A percentile compares a stretch with the other conserved stretches of the same genome.
phyloP scores from a whole-genome alignment of 2,888 invertebrate species.

The Cosmorhoe ocellata region DNA sequence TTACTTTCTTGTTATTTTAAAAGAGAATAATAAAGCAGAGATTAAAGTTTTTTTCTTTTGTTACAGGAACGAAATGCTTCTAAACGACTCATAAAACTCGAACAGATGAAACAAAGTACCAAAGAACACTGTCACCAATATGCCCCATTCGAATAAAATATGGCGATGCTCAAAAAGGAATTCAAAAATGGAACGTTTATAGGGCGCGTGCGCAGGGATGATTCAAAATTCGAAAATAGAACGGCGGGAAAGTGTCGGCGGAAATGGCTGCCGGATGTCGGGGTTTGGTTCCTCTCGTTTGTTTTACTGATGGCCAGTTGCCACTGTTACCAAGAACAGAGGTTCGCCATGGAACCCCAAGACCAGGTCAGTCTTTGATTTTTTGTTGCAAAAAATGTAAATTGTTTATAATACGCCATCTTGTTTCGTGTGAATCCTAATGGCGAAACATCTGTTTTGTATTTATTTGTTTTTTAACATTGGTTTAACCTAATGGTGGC shows the following conservation, averaged over 20 bases:
- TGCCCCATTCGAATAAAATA: conserved; percentile 63
- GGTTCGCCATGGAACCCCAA: conserved; percentile 95
- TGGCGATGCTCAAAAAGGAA: conserved; percentile 62
- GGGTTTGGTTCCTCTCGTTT: conserved; percentile 58
- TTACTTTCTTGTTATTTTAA: too few relatives aligned
- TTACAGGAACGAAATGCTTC: conserved; percentile 53
- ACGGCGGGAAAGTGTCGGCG: conserved; percentile 49
- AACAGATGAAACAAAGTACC: conserved; percentile 49
- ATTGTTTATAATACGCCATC: background rate
- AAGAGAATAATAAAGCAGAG: too few relatives aligned
- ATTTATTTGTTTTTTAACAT: background rate
- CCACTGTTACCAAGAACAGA: conserved; percentile 84
- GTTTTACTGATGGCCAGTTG: conserved; percentile 56
- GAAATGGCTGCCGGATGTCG: conserved; percentile 63
- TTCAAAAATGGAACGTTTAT: conserved; percentile 57
- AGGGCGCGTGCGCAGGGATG: conserved; percentile 59
- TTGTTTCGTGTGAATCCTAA: conserved; percentile 4
- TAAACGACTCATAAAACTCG: conserved; percentile 39
- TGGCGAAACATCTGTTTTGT: conserved; percentile 13
- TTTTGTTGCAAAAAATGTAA: conserved; percentile 16
- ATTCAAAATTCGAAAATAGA: conserved; percentile 64
- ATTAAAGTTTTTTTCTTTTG: conserved; percentile 35
- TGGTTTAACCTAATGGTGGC: background rate
- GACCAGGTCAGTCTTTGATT: conserved; percentile 80
- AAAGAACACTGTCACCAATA: conserved; percentile 51